These are phyloP conservation scores for Zaprionus taronus DNA, from an alignment of 1,140 invertebrate genomes.

Conservation along the genomic window DNA sequence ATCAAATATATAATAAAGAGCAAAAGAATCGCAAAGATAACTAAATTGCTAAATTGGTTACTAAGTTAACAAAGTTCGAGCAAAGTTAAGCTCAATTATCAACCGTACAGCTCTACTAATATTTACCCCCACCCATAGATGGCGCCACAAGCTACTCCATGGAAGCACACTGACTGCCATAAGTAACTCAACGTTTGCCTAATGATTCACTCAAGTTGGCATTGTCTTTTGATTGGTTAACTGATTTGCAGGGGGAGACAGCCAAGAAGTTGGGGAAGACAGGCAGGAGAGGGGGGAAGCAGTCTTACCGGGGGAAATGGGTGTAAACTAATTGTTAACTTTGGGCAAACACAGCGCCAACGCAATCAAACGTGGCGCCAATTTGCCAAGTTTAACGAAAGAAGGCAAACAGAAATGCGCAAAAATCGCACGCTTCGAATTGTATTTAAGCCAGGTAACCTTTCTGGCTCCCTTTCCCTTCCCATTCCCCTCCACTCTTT, in stretches of 20 bases:
- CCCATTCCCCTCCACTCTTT: neutral
- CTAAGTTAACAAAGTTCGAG: neutral
- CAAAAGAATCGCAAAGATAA: neutral
- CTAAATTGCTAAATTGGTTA: neutral
- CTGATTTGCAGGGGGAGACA: constrained; percentile 51
- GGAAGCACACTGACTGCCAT: neutral
- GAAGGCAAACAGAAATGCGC: constrained; percentile 45
- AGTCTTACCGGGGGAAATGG: neutral
- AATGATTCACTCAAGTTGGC: constrained; percentile 49
- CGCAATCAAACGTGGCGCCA: constrained; percentile 76
- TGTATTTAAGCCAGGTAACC: constrained; percentile 21
- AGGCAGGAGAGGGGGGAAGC: neutral
- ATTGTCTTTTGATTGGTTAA: constrained; percentile 68
- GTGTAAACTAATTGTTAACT: constrained; percentile 79
- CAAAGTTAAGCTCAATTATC: neutral
- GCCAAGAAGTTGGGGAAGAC: neutral
- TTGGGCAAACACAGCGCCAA: constrained; percentile 74
- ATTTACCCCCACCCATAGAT: constrained; percentile 1
- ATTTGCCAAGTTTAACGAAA: constrained; percentile 49
- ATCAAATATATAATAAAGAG: neutral
- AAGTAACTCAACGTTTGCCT: constrained; percentile 25
- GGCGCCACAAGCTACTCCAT: constrained; percentile 1
- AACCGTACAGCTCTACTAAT: neutral
- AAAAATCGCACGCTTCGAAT: constrained; percentile 34
- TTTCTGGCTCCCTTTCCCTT: neutral